Evolutionary conservation across 2,888 invertebrate genomes (phyloP), one percentile per base, ranked within the genome.

Genomic region (Orchestes rusci): DNA sequence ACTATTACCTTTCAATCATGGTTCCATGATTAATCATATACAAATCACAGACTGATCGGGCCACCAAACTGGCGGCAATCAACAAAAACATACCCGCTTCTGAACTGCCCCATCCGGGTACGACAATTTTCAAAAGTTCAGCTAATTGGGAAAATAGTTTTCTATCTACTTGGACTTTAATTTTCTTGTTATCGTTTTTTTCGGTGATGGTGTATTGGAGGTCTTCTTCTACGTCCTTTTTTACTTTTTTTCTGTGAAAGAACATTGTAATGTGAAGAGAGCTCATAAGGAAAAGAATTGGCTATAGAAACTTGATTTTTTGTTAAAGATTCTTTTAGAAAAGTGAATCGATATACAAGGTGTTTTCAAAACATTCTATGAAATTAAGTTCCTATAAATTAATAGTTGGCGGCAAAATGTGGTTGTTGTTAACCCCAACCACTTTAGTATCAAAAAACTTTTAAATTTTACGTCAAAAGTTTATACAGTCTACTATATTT

Each of bases 1-100:
- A n/a, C n/a, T n/a, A n/a, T n/a, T 66, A 84, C 87, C 88, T 90
- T 75, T 97, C 97, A 57, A 97, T 82, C 42, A 86, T 76, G 2
- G 97, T 97, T 8, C 90, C 88, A 65, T 88, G 91, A 61, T 90
- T 86, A 56, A 99, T 99, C 74, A 97, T 82, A 94, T 95, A 99
- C 39, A 99, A 77, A 70, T 99, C 99, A 62, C 95, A 95, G 55
- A 93, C 76, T 0, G 97, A 95, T 55, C 96, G 76, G 2, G 88
- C 82, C 16, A 95, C 76, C 30, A 99, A 73, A 3, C 92, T 81
- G 3, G 72, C 63, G 1, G 95, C 96, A 4, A 92, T 81, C 16
- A 90, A 65, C 8, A 76, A 50, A 61, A 90, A 72, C 50, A 83
- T 79, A 3, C 80, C 84, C 52, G 79, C 75, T 70, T 94, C 94